Percentiles rank a stretch among this genome's conserved stretches.
Evolutionary conservation across 2,797 vertebrate species (phyloP).

Genomic region (Crocidura indochinensis): DNA sequence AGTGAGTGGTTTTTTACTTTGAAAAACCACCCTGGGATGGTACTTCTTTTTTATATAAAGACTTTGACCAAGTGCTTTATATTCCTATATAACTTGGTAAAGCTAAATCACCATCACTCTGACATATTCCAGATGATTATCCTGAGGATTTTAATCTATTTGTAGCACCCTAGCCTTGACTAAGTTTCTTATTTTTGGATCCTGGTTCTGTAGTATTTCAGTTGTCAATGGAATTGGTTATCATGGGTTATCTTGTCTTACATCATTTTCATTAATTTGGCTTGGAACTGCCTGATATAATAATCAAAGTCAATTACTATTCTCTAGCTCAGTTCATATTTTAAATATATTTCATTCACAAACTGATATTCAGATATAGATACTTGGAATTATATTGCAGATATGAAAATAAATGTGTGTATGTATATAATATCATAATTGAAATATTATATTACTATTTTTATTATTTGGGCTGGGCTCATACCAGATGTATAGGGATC

Average conservation of each 20-base stretch:
- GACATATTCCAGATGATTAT: background rate
- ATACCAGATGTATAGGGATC: too few species aligned
- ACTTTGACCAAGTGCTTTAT: background rate
- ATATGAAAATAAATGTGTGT: slow-evolving; percentile 10
- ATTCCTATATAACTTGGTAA: background rate
- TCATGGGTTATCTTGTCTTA: too few species aligned
- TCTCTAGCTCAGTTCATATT: background rate
- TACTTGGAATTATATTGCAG: slow-evolving; percentile 21
- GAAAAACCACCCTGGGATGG: background rate
- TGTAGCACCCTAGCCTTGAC: background rate
- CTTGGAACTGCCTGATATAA: background rate
- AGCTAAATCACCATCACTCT: background rate
- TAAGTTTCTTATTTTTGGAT: slow-evolving; percentile 48
- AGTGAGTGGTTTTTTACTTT: background rate
- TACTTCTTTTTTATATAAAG: background rate
- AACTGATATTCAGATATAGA: background rate
- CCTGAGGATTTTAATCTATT: background rate
- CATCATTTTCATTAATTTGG: background rate
- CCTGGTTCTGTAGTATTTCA: background rate
- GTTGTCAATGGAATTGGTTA: too few species aligned
- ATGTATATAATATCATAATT: too few species aligned
- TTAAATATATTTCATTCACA: background rate
- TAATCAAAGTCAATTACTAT: background rate
- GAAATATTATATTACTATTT: too few species aligned
- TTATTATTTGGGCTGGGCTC: too few species aligned